Percentiles rank a stretch among this genome's conserved stretches.
These are phyloP conservation scores for Trichopria drosophilae DNA, from an alignment of 2,888 invertebrate genomes.

Conservation along the genomic window DNA sequence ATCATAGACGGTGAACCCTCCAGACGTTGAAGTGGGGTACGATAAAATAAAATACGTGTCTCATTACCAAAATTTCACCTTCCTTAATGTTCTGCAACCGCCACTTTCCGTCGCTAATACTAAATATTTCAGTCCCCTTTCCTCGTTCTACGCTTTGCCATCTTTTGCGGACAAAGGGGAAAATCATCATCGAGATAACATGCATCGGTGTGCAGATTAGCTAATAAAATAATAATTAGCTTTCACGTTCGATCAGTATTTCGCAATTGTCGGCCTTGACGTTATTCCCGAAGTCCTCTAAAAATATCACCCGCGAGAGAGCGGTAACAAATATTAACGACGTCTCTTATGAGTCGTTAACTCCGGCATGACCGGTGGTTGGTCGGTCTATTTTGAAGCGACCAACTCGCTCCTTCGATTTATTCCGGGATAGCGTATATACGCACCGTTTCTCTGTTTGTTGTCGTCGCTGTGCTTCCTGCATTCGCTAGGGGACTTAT, in stretches of 20 bases:
- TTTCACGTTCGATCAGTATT: constrained; percentile 45
- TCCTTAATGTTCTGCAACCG: no score
- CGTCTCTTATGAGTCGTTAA: constrained; percentile 49
- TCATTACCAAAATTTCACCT: no score
- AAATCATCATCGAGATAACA: no score
- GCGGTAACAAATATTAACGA: constrained; percentile 48
- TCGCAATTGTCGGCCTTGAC: constrained; percentile 51
- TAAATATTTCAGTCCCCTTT: no score
- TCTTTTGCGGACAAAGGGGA: no score
- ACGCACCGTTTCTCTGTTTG: constrained; percentile 20
- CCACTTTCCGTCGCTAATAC: no score
- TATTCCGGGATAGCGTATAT: no score
- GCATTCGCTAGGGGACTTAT: no score
- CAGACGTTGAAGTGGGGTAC: no score
- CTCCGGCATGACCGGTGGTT: constrained; percentile 45
- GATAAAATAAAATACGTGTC: no score
- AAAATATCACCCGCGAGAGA: constrained; percentile 38
- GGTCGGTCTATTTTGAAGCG: constrained; percentile 44
- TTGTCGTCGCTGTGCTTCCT: constrained; percentile 10
- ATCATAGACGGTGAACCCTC: no score
- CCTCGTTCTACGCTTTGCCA: no score
- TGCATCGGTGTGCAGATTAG: constrained; percentile 9
- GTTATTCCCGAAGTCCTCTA: constrained; percentile 45
- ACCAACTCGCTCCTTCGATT: constrained; percentile 38
- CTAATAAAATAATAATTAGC: constrained; percentile 30